A percentile compares a stretch with the other conserved stretches of the same genome.
These are phyloP conservation scores for Tylochromis polylepis DNA, from an alignment of 2,113 vertebrate species.

Conservation along the genomic window DNA sequence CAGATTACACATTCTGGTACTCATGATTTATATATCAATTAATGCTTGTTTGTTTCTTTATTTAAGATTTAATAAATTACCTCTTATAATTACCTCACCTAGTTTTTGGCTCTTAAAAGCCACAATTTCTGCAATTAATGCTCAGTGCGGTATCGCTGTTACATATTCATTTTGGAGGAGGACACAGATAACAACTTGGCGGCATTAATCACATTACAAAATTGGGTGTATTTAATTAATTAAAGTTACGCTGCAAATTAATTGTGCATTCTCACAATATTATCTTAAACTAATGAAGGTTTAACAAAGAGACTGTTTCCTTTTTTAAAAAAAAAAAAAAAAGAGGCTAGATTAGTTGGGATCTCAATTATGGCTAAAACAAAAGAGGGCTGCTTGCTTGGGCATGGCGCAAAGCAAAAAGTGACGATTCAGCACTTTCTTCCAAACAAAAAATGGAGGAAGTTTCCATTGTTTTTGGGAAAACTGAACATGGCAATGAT, in stretches of 20 bases:
- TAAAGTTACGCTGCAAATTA: conserved; percentile 76
- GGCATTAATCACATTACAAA: conserved; percentile 88
- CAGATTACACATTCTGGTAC: conserved; percentile 81
- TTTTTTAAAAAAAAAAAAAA: not conserved
- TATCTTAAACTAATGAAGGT: conserved; percentile 79
- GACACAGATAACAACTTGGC: conserved; percentile 82
- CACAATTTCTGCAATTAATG: conserved; percentile 78
- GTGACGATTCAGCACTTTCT: conserved; percentile 74
- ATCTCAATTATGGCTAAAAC: conserved; percentile 82
- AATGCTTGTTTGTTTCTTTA: conserved; percentile 94
- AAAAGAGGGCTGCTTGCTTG: conserved; percentile 71
- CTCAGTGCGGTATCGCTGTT: conserved; percentile 74
- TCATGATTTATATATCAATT: conserved; percentile 96
- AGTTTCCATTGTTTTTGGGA: conserved; percentile 77
- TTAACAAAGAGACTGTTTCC: conserved; percentile 70
- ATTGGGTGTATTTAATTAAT: conserved; percentile 76
- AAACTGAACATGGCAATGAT: conserved; percentile 78
- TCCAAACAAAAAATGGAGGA: conserved; percentile 72
- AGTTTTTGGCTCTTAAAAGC: conserved; percentile 65
- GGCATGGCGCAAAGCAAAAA: conserved; percentile 64
- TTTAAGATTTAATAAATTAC: conserved; percentile 84
- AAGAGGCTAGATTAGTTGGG: conserved; percentile 72
- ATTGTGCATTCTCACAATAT: conserved; percentile 79
- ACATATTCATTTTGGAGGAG: conserved; percentile 81
- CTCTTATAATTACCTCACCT: conserved; percentile 83